Evolutionary conservation across 1,140 invertebrate genomes (phyloP).

Genomic region (Sipha flava): DNA sequence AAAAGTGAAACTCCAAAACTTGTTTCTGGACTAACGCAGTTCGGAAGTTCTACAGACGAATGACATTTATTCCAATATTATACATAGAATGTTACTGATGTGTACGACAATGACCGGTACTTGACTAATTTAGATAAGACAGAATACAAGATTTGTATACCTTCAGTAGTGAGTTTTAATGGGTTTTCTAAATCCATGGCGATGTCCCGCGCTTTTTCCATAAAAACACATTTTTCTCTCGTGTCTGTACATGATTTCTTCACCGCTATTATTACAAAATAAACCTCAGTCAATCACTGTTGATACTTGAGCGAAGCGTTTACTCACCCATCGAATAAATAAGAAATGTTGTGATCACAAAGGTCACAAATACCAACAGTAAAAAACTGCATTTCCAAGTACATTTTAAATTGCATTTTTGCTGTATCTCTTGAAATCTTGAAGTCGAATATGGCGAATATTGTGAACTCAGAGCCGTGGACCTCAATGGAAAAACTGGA

Average conservation of each 20-base stretch:
- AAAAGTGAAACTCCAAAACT: no score
- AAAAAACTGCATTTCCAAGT: conserved; percentile 20
- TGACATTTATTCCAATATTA: no score
- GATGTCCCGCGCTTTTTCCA: not conserved
- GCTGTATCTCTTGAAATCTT: conserved; percentile 13
- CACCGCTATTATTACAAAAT: not conserved
- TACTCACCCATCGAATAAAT: not conserved
- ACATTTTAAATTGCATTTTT: conserved; percentile 23
- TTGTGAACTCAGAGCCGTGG: not conserved
- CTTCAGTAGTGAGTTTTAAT: not conserved
- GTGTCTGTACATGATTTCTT: not conserved
- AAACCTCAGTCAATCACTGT: not conserved
- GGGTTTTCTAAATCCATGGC: not conserved
- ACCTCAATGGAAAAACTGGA: conserved; percentile 16
- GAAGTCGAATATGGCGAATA: conserved; percentile 7
- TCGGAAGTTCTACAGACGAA: no score
- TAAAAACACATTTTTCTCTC: not conserved
- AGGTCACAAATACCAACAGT: not conserved
- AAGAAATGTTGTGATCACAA: not conserved
- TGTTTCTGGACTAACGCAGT: no score
- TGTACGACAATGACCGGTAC: no score
- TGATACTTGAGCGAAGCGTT: not conserved
- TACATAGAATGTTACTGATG: no score
- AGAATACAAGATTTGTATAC: not conserved
- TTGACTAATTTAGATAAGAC: no score